phyloP scores from a whole-genome alignment of 2,113 vertebrate genomes.

The Apteryx mantelli region DNA sequence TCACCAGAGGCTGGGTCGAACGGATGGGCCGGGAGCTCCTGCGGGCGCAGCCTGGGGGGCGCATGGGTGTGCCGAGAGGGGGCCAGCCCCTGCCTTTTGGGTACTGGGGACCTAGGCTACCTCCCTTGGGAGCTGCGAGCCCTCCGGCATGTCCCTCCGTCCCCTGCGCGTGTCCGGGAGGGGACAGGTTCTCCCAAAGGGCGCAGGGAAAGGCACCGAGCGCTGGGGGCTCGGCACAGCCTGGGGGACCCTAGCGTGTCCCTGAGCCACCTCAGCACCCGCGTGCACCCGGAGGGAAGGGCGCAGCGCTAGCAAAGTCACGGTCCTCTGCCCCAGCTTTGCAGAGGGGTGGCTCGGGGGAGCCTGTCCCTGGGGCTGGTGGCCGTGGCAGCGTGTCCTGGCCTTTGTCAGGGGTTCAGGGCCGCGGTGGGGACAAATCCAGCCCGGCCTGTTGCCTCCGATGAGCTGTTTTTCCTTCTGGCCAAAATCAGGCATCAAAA shows the following conservation, averaged over 20 bases:
- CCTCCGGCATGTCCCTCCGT: no score
- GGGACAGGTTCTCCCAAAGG: not conserved
- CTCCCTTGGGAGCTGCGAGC: not conserved
- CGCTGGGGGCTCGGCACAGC: not conserved
- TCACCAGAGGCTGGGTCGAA: accelerated
- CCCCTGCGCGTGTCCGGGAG: no score
- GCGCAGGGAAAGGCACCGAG: not conserved
- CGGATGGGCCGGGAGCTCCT: not conserved
- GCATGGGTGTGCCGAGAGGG: not conserved
- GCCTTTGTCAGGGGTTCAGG: no score
- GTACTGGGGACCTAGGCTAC: not conserved
- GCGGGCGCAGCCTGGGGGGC: accelerated
- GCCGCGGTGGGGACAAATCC: not conserved
- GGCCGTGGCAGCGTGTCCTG: no score
- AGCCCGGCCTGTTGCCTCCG: not conserved
- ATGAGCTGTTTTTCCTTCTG: not conserved
- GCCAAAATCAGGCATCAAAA: not conserved
- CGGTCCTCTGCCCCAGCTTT: not conserved
- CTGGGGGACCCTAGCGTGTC: not conserved
- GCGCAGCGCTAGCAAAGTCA: not conserved
- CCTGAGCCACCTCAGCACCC: not conserved
- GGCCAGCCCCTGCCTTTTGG: not conserved
- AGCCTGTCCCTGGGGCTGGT: no score
- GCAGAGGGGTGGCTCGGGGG: not conserved
- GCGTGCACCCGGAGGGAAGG: accelerated